phyloP scores from a whole-genome alignment of 1,140 invertebrate species.

The Tetragonula clypearis region DNA sequence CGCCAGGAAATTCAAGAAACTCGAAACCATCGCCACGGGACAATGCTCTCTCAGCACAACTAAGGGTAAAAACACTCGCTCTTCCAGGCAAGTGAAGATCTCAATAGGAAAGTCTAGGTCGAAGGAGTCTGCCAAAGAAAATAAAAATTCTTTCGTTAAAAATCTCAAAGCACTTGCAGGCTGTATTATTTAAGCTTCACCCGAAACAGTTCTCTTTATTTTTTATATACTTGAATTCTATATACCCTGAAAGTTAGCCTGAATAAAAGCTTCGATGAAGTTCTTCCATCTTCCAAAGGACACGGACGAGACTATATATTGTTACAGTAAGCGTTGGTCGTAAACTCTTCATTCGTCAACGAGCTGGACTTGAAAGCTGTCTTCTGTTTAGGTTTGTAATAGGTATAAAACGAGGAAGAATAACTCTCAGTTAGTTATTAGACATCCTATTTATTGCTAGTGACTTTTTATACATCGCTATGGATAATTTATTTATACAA shows the following conservation, averaged over 20 bases:
- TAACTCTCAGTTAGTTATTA: constrained; percentile 7
- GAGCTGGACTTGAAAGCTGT: not conserved
- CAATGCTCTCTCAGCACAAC: constrained; percentile 45
- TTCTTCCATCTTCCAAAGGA: too few species aligned
- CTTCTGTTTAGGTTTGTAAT: not conserved
- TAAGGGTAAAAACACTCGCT: constrained; percentile 25
- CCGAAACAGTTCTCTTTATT: too few species aligned
- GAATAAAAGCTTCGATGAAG: not conserved
- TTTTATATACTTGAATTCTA: too few species aligned
- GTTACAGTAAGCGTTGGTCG: too few species aligned
- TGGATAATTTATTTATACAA: constrained; percentile 68
- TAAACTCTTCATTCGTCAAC: not conserved
- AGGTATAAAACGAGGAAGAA: not conserved
- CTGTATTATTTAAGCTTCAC: too few species aligned
- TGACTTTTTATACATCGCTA: constrained; percentile 51
- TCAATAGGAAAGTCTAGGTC: not conserved
- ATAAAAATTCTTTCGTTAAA: too few species aligned
- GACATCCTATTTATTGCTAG: constrained; percentile 58
- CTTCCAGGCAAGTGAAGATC: not conserved
- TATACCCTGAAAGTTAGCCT: too few species aligned
- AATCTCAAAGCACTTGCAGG: too few species aligned
- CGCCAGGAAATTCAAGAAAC: constrained; percentile 56
- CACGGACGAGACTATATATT: too few species aligned
- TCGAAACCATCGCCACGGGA: constrained; percentile 40
- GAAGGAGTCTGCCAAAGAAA: too few species aligned